Evolutionary conservation across 2,113 vertebrate species (phyloP).

Genomic region (Platycercus adscitus): DNA sequence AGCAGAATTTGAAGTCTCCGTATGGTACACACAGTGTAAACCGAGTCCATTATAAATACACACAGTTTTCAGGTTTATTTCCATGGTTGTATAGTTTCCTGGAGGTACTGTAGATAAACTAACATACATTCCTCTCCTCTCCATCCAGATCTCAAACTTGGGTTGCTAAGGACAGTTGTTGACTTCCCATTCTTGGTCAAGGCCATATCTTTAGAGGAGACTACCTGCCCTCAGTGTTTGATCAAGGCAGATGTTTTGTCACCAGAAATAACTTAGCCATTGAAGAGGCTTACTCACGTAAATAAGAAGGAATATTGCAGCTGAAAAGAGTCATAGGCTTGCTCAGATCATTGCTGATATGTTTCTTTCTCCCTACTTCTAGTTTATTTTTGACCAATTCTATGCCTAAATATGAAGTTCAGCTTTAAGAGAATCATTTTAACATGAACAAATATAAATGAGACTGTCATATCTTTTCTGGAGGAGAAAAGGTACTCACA

Average conservation of each 20-base stretch:
- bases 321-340: background rate
- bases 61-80: background rate
- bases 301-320: background rate
- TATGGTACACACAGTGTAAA: background rate
- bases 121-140: background rate
- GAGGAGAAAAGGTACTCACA: background rate
- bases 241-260: background rate
- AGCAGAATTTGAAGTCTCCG: background rate
- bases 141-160: background rate
- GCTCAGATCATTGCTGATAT: background rate
- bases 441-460: background rate
- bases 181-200: background rate
- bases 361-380: background rate
- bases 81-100: background rate
- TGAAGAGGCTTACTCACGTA: background rate
- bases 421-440: background rate
- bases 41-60: background rate
- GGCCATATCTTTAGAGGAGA: background rate
- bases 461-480: background rate
- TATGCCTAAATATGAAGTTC: background rate
- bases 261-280: background rate
- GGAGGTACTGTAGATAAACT: background rate
- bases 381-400: background rate
- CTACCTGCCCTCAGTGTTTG: background rate
- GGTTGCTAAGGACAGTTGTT: background rate